Evolutionary conservation across 2,888 invertebrate species (phyloP).

Genomic region (Scelioninae gen. 2): DNA sequence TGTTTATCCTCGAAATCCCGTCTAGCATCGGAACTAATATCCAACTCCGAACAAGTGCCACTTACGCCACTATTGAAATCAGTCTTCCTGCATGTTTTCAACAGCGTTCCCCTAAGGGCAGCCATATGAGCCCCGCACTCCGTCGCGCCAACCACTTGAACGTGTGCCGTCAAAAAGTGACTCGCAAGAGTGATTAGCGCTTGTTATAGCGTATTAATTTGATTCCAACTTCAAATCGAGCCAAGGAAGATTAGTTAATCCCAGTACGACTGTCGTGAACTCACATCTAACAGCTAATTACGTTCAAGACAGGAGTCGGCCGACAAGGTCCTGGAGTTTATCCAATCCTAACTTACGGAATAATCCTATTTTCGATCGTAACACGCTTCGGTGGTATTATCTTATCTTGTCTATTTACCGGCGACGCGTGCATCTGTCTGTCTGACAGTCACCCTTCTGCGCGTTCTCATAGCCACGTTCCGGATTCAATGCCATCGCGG

Average conservation of each 20-base stretch:
- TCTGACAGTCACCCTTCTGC: slow-evolving; percentile 41
- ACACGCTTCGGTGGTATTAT: slow-evolving; percentile 61
- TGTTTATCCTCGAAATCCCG: slow-evolving; percentile 21
- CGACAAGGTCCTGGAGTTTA: slow-evolving; percentile 64
- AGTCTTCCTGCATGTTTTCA: slow-evolving; percentile 43
- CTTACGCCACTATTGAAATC: slow-evolving; percentile 47
- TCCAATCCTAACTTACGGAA: slow-evolving; percentile 66
- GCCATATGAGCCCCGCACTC: slow-evolving; percentile 17
- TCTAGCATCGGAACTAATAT: slow-evolving; percentile 41
- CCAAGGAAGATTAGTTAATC: slow-evolving; percentile 55
- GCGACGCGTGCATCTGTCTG: slow-evolving; percentile 46
- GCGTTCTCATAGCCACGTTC: slow-evolving; percentile 27
- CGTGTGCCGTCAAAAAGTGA: slow-evolving; percentile 38
- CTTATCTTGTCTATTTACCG: slow-evolving; percentile 57
- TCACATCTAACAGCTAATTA: slow-evolving; percentile 66
- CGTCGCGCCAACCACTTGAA: slow-evolving; percentile 12
- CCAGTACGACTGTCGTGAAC: slow-evolving; percentile 54
- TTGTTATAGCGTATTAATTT: slow-evolving; percentile 53
- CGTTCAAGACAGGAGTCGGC: slow-evolving; percentile 64
- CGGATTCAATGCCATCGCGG: slow-evolving; percentile 56
- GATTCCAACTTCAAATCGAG: slow-evolving; percentile 55
- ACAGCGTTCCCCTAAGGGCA: slow-evolving; percentile 16
- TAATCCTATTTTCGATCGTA: slow-evolving; percentile 68
- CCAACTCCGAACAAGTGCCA: slow-evolving; percentile 40
- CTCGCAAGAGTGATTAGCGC: slow-evolving; percentile 43